Evolutionary conservation across 2,797 vertebrate species (phyloP).

Genomic region (Pelochelys cantorii): DNA sequence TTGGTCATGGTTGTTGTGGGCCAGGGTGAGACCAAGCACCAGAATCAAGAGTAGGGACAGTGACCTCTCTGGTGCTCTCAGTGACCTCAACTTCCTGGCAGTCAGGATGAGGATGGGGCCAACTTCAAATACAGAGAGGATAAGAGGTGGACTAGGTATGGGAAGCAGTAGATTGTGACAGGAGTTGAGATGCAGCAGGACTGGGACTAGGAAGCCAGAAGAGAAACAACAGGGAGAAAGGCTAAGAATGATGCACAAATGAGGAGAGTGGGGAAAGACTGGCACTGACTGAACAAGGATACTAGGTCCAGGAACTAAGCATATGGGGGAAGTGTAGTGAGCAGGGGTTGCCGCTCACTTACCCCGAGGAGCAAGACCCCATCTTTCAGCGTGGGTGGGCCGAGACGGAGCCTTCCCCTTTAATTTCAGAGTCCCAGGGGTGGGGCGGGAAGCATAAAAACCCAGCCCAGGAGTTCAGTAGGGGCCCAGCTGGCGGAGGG

Average conservation of each 20-base stretch:
- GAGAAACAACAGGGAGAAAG: neutral
- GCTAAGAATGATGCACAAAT: neutral
- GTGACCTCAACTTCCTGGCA: neutral
- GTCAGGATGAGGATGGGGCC: neutral
- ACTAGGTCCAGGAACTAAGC: no score
- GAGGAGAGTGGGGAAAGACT: neutral
- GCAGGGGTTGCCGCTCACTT: no score
- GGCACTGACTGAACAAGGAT: neutral
- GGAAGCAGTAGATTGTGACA: neutral
- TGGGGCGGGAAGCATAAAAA: no score
- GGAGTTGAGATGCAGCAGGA: neutral
- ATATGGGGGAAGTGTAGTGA: no score
- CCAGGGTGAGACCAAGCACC: neutral
- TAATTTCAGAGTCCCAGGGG: no score
- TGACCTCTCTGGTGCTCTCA: fast-evolving
- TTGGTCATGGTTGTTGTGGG: neutral
- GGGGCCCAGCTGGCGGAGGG: no score
- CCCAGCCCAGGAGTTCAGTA: no score
- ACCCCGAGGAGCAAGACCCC: no score
- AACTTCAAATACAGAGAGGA: neutral
- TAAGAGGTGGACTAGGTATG: neutral
- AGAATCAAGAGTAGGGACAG: fast-evolving
- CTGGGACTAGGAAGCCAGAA: neutral
- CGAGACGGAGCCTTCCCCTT: no score
- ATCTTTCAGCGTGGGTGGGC: no score